These are phyloP conservation scores for Drosophila tropicalis DNA, from an alignment of 1,140 invertebrate genomes.

Conservation along the genomic window DNA sequence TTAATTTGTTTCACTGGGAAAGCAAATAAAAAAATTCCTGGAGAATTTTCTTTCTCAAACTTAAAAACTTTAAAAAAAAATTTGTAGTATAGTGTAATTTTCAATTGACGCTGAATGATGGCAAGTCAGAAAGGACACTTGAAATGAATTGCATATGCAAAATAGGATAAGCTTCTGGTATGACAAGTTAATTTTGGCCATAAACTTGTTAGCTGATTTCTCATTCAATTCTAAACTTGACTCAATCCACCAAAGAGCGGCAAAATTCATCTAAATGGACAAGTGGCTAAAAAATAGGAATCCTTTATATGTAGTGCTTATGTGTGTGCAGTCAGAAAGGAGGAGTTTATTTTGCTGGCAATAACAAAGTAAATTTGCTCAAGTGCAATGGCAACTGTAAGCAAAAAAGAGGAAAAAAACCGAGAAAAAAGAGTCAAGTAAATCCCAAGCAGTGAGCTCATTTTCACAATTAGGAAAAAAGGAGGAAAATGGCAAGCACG, in stretches of 20 bases:
- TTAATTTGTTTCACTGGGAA: no score
- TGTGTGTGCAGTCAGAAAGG: background rate
- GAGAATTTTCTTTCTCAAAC: no score
- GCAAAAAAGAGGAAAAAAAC: slow-evolving; percentile 39
- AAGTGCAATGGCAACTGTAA: slow-evolving; percentile 78
- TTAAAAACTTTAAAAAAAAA: background rate
- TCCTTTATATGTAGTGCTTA: background rate
- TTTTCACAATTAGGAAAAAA: slow-evolving; percentile 65
- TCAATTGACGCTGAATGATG: background rate
- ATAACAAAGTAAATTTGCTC: slow-evolving; percentile 80
- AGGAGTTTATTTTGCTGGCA: slow-evolving; percentile 33
- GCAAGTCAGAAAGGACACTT: background rate
- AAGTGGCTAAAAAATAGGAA: slow-evolving; percentile 3
- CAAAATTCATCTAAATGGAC: background rate
- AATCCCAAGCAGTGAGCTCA: slow-evolving; percentile 49
- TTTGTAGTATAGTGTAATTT: background rate
- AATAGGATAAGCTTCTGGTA: slow-evolving; percentile 4
- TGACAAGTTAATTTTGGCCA: slow-evolving; percentile 6
- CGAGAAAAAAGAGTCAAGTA: slow-evolving; percentile 62
- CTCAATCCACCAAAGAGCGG: slow-evolving; percentile 4
- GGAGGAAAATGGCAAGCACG: background rate
- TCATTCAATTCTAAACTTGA: slow-evolving; percentile 7
- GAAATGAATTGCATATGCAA: slow-evolving; percentile 5
- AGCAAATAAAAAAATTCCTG: no score
- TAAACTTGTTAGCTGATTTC: slow-evolving; percentile 6